phyloP scores from a whole-genome alignment of 1,140 invertebrate species.

The Anagrus nilaparvatae region DNA sequence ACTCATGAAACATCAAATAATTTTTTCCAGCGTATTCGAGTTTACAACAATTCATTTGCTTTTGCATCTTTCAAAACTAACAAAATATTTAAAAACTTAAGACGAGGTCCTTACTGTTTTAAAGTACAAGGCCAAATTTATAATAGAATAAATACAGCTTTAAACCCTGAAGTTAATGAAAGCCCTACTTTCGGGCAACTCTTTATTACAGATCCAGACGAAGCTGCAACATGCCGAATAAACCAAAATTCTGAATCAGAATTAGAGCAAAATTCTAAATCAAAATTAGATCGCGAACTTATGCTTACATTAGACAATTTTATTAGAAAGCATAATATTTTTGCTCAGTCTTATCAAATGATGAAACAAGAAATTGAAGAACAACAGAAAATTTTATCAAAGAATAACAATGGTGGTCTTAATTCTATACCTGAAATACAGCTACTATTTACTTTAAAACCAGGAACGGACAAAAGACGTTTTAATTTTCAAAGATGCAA shows the following conservation, averaged over 20 bases:
- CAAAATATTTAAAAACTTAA: background rate
- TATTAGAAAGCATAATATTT: conserved; percentile 10
- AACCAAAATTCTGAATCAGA: too few relatives aligned
- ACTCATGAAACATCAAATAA: conserved; percentile 1
- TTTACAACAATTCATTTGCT: conserved; percentile 2
- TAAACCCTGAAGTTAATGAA: background rate
- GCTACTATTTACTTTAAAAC: conserved; percentile 11
- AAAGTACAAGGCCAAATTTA: conserved; percentile 5
- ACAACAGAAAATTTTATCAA: background rate
- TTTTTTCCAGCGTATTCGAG: background rate
- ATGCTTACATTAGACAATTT: conserved; percentile 5
- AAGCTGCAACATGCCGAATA: conserved; percentile 5
- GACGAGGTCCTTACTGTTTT: background rate
- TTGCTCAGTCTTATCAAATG: conserved; percentile 9
- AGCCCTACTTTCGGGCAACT: conserved; percentile 9
- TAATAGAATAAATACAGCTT: conserved; percentile 3
- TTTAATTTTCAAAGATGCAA: conserved; percentile 18
- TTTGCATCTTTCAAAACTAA: background rate
- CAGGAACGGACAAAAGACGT: conserved; percentile 11
- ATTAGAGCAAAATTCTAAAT: background rate
- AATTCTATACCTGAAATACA: conserved; percentile 6
- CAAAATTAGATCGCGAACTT: conserved; percentile 1
- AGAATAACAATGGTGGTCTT: too few relatives aligned
- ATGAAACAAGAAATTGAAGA: conserved; percentile 11
- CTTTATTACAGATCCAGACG: conserved; percentile 12